Evolutionary conservation across 2,888 invertebrate species (phyloP), one percentile per base, ranked within the genome.

Genomic region (Diogma glabrata): DNA sequence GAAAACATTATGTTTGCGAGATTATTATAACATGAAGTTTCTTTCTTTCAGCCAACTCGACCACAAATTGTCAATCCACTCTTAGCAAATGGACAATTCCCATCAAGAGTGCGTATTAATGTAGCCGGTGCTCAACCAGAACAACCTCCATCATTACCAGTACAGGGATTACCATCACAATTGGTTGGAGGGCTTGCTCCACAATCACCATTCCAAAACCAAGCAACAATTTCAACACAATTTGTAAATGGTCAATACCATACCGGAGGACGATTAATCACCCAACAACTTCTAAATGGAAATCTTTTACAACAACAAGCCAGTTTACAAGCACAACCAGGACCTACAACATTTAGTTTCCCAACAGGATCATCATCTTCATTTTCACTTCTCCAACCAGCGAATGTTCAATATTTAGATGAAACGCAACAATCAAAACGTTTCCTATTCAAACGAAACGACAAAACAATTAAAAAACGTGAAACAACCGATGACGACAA

Each of bases 231-330:
- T n/a, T 64, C 61, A 40, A 69, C 70, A 0, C 77, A 78, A 59
- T 80, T 77, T 54, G 66, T 78, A 1, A 81, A 82, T 59, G 83
- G 82, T 0, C 83, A 83, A 63, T 74, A 82, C 45, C 75, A 73
- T 53, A 52, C 74, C 1, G 69, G 75, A 1, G 76, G 70, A 38
- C 70, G 78, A 17, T 65, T 76, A 19, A 72, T 78, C 4, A 74
- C 78, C 1, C 77, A 79, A 57, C 79, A 79, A 57, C 66, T 78
- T 2, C 61, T 76, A 5, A 52, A 30, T 49, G 61, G 50, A 43
- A 52, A 30, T 47, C 54, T 54, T 38, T 17, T 51, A 20, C 54
- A 54, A 50, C 58, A 55, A 28, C 57, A 56, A 40, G 36, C 53
- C 5, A 58, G 57, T 49, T 53, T 51, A 47, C 58, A 56, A 20